Base-by-base conservation (phyloP, 2,797 vertebrate species). In the Karalla daura region DNA sequence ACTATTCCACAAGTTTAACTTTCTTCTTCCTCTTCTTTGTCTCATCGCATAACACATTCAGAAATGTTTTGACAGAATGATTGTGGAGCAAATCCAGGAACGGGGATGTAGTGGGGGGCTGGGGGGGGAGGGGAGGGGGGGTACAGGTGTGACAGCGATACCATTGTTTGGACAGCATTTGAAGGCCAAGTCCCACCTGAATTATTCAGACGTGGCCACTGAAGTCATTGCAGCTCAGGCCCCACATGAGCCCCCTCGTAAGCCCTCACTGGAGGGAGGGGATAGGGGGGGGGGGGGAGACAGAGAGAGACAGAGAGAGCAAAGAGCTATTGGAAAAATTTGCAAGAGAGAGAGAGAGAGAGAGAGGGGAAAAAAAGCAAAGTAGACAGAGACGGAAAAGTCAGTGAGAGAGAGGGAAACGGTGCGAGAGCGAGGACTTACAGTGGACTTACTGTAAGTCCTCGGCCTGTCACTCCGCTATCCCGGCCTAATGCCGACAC, bases 141-240 rank as follows among this genome's bases (percentile, higher is more conserved):
- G 53, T 69, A 24, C 47, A 58, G 62, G 72, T 56, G 69, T 60
- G 74, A 68, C 76, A 67, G 74, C 5, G 17, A 82, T 51, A 45
- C 61, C 2, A 8, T 76, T 85, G 76, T 87, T 89, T 85, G 82
- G 73, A 76, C 81, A 59, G 63, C 72, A 17, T 87, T 87, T 77
- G 61, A 84, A 70, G 54, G 61, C 65, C 51, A 83, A 85, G 70
- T 63, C 83, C 43, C 60, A 11, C 20, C 54, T 88, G 85, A 88
- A 86, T 88, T 79, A 89, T 90, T 89, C 85, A 88, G 52, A 74
- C 40, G 0, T 28, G 24, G 74, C 54, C 44, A 51, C 63, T 56
- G 49, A 81, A 76, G 84, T 75, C 71, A 63, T 28, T 43, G 44
- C 64, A 43, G n/a, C 32, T 40, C 40, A 47, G 28, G 63, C 18